Base-by-base conservation (phyloP, 2,888 invertebrate species). In the Agonopterix subpropinquella region DNA sequence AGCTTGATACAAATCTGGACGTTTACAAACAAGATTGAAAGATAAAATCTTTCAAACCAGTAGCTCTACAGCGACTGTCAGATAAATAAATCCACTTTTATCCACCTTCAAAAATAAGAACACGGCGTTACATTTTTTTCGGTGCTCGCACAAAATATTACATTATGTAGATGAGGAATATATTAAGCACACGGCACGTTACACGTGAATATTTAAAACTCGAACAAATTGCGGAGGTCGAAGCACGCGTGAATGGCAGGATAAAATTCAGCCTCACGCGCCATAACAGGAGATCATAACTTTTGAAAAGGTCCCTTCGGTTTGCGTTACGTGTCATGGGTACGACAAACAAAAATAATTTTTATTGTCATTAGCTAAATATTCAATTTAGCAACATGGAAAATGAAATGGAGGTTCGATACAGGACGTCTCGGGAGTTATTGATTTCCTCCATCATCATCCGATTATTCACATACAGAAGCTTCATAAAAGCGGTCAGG, bases 181-280 rank as follows among this genome's bases (percentile, higher is more conserved):
- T 73, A 77, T 77, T 78, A 77, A 73, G 68, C 71, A 73, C 70
- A 72, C 67, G 72, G 65, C 64, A 65, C 67, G 65, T 71, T 69
- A 73, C 66, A 71, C 69, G 73, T 77, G 79, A 79, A 80, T 79
- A 79, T 81, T 80, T 79, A 76, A 82, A 78, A 73, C 62, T 65
- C 65, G 60, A 71, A 75, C 78, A 74, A 79, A 77, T 77, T 73
- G 67, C 66, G 67, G 61, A 61, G 70, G 65, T 53, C 59, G 67
- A 64, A 67, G 60, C 57, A 58, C 57, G 71, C 65, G 71, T 62
- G 65, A 66, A 70, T 58, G 66, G 59, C 57, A 57, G 64, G 69
- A 52, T 65, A 62, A 65, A 64, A 65, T 64, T 68, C 62, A 53
- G 57, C 57, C 53, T 48, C 62, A 54, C 57, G 59, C 53, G 50